A percentile compares a stretch with the other conserved stretches of the same genome.
These are phyloP conservation scores for Scytalopus superciliaris DNA, from an alignment of 2,113 vertebrate genomes.

Conservation along the genomic window DNA sequence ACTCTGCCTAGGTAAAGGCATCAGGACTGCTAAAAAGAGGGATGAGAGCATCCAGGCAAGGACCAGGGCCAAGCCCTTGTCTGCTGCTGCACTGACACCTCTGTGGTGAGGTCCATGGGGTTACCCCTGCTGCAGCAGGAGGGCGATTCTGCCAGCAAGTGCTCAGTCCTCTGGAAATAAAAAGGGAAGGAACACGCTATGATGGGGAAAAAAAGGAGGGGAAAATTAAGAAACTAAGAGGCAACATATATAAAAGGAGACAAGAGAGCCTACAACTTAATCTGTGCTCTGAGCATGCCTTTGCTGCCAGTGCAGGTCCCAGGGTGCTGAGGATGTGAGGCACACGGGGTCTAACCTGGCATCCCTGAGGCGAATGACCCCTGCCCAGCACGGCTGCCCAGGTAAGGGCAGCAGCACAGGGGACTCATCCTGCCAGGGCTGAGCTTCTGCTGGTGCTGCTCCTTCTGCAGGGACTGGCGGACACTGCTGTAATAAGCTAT, in stretches of 20 bases:
- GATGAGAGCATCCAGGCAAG: neutral
- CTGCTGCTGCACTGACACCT: neutral
- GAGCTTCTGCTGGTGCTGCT: neutral
- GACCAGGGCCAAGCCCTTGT: neutral
- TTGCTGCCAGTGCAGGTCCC: neutral
- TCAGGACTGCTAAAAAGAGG: neutral
- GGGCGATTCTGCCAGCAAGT: rapidly evolving
- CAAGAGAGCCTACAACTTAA: neutral
- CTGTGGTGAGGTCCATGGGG: neutral
- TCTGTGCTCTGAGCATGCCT: neutral
- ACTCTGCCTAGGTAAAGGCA: neutral
- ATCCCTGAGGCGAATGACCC: rapidly evolving
- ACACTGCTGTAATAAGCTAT: slow-evolving; percentile 39
- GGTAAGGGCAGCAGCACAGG: neutral
- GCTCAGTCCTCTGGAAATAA: neutral
- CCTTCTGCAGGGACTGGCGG: neutral
- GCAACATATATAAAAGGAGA: neutral
- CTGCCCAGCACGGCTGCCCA: rapidly evolving
- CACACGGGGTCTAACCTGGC: rapidly evolving
- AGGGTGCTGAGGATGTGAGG: rapidly evolving
- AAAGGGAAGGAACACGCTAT: neutral
- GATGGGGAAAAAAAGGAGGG: neutral
- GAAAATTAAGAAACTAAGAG: neutral
- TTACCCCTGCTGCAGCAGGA: neutral
- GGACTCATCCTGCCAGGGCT: neutral